Conservation (phyloP, 2,888 invertebrate species). For the Bibio marci region DNA sequence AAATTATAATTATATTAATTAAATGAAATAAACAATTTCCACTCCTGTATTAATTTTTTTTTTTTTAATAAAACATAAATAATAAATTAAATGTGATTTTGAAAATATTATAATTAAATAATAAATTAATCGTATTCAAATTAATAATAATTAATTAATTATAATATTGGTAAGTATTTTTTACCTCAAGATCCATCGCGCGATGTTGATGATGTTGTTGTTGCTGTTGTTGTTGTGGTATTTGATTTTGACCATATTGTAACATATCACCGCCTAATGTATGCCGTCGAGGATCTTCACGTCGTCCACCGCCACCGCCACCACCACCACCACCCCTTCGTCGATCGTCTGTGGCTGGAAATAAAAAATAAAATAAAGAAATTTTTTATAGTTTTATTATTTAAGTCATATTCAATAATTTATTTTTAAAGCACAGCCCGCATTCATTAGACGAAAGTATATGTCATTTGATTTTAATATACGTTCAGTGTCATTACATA, state of each 20-base stretch:
- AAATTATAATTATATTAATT: too few species aligned
- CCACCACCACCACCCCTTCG: too few species aligned
- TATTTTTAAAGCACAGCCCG: too few species aligned
- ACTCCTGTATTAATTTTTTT: too few species aligned
- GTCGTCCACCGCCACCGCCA: slow-evolving; percentile 34
- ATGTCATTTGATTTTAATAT: neutral
- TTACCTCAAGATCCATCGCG: slow-evolving; percentile 64
- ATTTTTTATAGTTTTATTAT: neutral
- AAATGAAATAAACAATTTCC: too few species aligned
- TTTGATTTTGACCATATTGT: slow-evolving; percentile 27
- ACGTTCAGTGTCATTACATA: too few species aligned
- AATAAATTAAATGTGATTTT: too few species aligned
- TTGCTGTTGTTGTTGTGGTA: slow-evolving; percentile 21
- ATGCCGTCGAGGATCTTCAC: slow-evolving; percentile 70
- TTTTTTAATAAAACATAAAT: too few species aligned
- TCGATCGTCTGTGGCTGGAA: slow-evolving; percentile 21
- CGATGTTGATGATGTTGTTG: slow-evolving; percentile 41
- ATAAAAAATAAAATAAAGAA: slow-evolving; percentile 3
- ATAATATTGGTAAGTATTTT: too few species aligned
- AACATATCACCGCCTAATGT: slow-evolving; percentile 60
- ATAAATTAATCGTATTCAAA: too few species aligned
- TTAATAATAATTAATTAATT: too few species aligned
- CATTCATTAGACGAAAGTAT: neutral
- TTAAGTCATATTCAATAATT: neutral
- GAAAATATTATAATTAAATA: too few species aligned